Percentiles rank a stretch among this genome's conserved stretches.
Conservation (phyloP, 2,888 invertebrate species). For the Nezara viridula region DNA sequence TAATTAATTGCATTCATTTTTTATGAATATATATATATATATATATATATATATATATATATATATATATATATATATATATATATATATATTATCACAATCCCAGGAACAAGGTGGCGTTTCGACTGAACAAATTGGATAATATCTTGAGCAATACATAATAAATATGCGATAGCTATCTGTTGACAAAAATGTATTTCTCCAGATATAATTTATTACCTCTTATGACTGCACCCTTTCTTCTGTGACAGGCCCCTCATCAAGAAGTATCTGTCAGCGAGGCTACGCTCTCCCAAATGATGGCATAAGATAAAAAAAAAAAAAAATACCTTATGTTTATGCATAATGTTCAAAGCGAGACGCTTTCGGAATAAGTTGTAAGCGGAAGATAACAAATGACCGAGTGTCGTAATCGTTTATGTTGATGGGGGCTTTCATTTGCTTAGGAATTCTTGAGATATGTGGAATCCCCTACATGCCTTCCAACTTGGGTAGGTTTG, state of each 20-base stretch:
- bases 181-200: neutral
- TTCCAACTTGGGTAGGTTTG: neutral
- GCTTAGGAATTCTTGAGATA: neutral
- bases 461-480: neutral
- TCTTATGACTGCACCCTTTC: neutral
- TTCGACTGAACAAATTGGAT: neutral
- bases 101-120: neutral
- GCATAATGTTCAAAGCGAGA: constrained; percentile 2
- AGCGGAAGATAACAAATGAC: neutral
- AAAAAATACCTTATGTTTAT: neutral
- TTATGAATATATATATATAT: no score
- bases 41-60: no score
- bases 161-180: neutral
- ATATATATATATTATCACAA: no score
- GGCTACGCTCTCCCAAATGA: neutral
- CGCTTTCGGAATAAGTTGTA: neutral
- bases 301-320: neutral
- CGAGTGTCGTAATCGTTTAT: neutral
- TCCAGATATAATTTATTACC: neutral
- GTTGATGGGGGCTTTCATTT: neutral
- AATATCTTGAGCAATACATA: neutral
- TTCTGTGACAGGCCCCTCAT: constrained; percentile 2
- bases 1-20: no score
- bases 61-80: no score
- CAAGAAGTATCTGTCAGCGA: neutral